These are phyloP conservation scores for Nyctereutes procyonoides DNA, from an alignment of 2,113 vertebrate species.

Conservation along the genomic window DNA sequence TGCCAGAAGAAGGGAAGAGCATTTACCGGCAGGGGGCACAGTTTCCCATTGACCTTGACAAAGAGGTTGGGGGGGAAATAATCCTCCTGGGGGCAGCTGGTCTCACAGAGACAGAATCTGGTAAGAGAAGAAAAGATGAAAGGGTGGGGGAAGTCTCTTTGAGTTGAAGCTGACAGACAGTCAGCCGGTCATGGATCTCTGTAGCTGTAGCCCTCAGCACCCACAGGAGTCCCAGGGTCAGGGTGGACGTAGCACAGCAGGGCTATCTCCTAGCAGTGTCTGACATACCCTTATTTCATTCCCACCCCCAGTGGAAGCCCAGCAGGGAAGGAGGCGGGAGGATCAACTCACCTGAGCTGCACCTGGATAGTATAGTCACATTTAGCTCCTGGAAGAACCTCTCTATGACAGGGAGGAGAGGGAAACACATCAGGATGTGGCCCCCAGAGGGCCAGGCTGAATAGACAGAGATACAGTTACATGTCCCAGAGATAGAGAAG, in stretches of 20 bases:
- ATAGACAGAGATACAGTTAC: background rate
- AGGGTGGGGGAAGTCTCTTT: background rate
- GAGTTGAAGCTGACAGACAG: background rate
- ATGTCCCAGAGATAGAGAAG: background rate
- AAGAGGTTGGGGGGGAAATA: conserved; percentile 90
- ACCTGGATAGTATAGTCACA: conserved; percentile 88
- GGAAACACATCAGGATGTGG: background rate
- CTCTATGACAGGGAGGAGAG: conserved; percentile 74
- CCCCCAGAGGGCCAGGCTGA: background rate
- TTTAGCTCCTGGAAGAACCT: conserved; percentile 87
- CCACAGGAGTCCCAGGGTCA: background rate
- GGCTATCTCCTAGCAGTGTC: background rate
- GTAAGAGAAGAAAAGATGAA: conserved; percentile 4
- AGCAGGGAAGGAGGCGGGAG: background rate
- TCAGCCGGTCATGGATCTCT: background rate
- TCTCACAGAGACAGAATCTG: conserved; percentile 90
- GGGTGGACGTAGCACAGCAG: background rate
- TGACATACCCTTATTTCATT: background rate
- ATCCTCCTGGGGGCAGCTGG: conserved; percentile 90
- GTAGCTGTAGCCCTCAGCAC: background rate
- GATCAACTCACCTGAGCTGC: conserved; percentile 84
- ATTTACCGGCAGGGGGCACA: conserved; percentile 89
- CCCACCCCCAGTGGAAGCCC: background rate
- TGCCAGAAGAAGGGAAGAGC: background rate
- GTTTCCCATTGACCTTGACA: conserved; percentile 90